Evolutionary conservation across 2,797 vertebrate genomes (phyloP), one percentile per base, ranked within the genome.

Genomic region (Sebastes trivittatus): DNA sequence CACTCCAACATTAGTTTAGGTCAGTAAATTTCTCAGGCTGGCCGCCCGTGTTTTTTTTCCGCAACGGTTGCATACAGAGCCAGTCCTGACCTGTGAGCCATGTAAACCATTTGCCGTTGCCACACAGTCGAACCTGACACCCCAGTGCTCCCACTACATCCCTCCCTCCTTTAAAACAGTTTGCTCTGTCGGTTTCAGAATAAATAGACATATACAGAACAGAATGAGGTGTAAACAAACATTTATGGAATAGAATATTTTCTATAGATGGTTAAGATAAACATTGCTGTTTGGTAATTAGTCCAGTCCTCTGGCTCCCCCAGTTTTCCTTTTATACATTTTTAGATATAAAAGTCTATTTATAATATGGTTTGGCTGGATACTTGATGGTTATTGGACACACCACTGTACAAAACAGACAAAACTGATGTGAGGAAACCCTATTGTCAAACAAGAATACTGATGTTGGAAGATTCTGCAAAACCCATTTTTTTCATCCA

Each of bases 341-440:
- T 49, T 49, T 20, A 49, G 16, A 49, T 49, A 49, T 49, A 0
- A 46, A 18, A 46, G 3, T 18, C 0, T 46, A 49, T 49, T 20
- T 49, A 49, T 20, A 49, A 18, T 49, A 49, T 20, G 42, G 42
- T 18, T 49, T 49, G 16, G 0, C 42, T 49, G 42, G 42, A 20
- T 49, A 49, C 42, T 1, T 49, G 42, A 49, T 49, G 42, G 16
- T 46, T 46, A 18, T 46, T 46, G 16, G 2, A 38, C 22, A n/a
- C 6, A 59, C 2, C 2, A 11, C 3, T 9, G 27, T 14, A 49
- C 42, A 60, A 61, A 20, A 52, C 4, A 36, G 2, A 20, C 22
- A 59, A 7, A 22, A 52, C 3, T 18, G 3, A 18, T 32, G 4
- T 5, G 11, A 0, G 0, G 4, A n/a, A 29, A 29, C 1, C 7